phyloP scores from a whole-genome alignment of 30 jellyfish, hydroid and myxozoan species.

The Chrysaora quinquecirrha region DNA sequence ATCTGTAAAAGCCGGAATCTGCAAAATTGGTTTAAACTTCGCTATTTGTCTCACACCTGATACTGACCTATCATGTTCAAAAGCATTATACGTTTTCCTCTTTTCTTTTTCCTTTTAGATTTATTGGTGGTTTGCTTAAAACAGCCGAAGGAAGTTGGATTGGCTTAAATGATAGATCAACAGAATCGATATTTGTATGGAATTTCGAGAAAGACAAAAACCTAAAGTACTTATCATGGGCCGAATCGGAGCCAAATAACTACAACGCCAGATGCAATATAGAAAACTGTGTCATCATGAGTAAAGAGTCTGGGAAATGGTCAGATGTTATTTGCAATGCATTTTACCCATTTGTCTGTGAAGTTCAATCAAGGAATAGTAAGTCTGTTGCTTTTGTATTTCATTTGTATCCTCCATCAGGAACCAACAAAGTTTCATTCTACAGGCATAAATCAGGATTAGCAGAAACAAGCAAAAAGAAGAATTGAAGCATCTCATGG shows the following conservation, averaged over 20 bases:
- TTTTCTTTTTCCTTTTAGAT: slow-evolving; percentile 57
- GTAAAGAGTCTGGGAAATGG: slow-evolving; percentile 73
- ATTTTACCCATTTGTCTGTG: slow-evolving; percentile 77
- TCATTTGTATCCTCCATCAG: too few relatives aligned
- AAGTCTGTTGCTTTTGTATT: too few relatives aligned
- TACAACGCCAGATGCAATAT: slow-evolving; percentile 79
- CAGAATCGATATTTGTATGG: slow-evolving; percentile 77
- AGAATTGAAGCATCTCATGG: too few relatives aligned
- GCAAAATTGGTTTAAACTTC: too few relatives aligned
- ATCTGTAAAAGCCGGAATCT: too few relatives aligned
- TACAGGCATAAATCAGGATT: too few relatives aligned
- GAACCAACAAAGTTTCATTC: too few relatives aligned
- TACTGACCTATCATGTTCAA: too few relatives aligned
- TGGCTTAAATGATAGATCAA: slow-evolving; percentile 82
- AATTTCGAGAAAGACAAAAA: slow-evolving; percentile 32
- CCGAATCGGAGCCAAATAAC: slow-evolving; percentile 80
- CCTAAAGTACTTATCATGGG: slow-evolving; percentile 74
- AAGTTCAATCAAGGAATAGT: slow-evolving; percentile 58
- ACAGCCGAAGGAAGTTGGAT: slow-evolving; percentile 96
- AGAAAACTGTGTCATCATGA: slow-evolving; percentile 83
- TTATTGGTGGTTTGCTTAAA: slow-evolving; percentile 74
- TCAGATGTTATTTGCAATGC: slow-evolving; percentile 77
- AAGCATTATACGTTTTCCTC: too few relatives aligned
- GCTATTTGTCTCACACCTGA: too few relatives aligned
- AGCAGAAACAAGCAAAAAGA: too few relatives aligned